These are phyloP conservation scores for Lophura swinhoii DNA, from an alignment of 2,797 vertebrate genomes.

Conservation along the genomic window DNA sequence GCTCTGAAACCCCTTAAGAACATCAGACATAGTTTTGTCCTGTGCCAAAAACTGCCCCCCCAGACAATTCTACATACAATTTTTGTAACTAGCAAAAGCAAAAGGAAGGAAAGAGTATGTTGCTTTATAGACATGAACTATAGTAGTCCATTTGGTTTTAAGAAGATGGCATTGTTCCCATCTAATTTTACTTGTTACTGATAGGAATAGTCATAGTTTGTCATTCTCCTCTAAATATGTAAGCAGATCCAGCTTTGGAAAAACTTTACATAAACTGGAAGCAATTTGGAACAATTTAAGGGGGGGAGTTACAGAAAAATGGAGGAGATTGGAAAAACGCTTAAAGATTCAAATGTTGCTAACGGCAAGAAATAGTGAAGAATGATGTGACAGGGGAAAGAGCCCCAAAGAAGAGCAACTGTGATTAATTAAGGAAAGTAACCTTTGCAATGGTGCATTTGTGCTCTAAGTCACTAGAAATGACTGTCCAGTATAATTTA, in stretches of 20 bases:
- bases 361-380: background rate
- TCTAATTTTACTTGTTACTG: background rate
- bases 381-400: background rate
- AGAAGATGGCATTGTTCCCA: background rate
- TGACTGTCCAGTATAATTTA: background rate
- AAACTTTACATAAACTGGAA: background rate
- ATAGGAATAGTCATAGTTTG: background rate
- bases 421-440: background rate
- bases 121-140: background rate
- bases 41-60: too few relatives aligned
- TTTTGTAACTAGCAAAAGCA: background rate
- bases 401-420: background rate
- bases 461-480: background rate
- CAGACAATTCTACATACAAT: background rate
- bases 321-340: background rate
- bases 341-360: background rate
- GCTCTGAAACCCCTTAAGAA: background rate
- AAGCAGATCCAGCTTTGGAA: background rate
- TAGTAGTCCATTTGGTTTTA: background rate
- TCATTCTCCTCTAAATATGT: background rate
- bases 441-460: background rate
- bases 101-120: background rate
- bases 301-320: background rate
- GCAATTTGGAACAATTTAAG: background rate
- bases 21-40: background rate